These are phyloP conservation scores for Pyrrhura leucotis DNA, from an alignment of 2,797 vertebrate species.

Conservation along the genomic window DNA sequence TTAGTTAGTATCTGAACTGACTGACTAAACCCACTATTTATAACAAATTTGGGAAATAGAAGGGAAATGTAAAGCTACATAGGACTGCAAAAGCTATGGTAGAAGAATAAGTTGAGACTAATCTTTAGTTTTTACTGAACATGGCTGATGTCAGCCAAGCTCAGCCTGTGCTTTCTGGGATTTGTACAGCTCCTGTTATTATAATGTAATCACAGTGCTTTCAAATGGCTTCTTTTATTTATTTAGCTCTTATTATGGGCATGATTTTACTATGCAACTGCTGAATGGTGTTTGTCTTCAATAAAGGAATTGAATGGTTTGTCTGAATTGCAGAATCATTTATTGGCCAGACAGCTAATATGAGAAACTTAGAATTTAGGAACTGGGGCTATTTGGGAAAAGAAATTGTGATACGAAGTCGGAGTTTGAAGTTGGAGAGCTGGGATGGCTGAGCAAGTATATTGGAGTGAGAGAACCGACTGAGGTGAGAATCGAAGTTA, in stretches of 20 bases:
- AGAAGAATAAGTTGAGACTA: not conserved
- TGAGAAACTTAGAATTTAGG: not conserved
- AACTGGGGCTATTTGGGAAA: not conserved
- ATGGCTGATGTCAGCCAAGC: not conserved
- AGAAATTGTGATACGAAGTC: not conserved
- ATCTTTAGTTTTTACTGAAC: not conserved
- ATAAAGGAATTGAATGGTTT: not conserved
- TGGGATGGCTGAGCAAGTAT: not conserved
- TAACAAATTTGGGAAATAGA: not conserved
- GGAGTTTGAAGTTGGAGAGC: not conserved
- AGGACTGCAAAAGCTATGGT: not conserved
- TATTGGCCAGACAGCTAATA: not conserved
- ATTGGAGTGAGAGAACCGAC: not conserved
- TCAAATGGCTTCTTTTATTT: not conserved
- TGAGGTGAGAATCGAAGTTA: not conserved
- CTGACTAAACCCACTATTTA: not conserved
- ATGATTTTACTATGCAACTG: not conserved
- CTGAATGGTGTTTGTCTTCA: not conserved
- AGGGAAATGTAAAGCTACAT: not conserved
- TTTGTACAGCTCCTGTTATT: not conserved
- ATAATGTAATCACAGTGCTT: not conserved
- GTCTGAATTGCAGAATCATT: not conserved
- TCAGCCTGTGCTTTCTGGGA: not conserved
- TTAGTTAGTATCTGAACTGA: not conserved
- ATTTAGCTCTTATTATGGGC: not conserved